A percentile compares a stretch with the other conserved stretches of the same genome.
These are phyloP conservation scores for Clupea harengus DNA, from an alignment of 2,113 vertebrate genomes.

Conservation along the genomic window DNA sequence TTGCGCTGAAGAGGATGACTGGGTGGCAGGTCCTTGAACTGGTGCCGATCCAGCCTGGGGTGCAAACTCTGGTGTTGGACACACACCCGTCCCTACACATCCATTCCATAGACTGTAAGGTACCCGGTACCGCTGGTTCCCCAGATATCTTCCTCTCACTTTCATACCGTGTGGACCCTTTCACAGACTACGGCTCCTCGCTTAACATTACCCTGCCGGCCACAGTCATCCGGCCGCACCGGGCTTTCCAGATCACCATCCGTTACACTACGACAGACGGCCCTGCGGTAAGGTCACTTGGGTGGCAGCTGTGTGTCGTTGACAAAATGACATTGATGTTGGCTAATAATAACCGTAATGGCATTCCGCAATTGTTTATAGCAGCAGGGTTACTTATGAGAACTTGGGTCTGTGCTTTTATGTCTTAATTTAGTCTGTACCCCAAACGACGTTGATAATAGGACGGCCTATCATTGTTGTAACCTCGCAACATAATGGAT, in stretches of 20 bases:
- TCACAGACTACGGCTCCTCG: slow-evolving; percentile 88
- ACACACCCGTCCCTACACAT: slow-evolving; percentile 81
- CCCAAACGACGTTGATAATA: neutral
- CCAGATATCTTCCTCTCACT: slow-evolving; percentile 64
- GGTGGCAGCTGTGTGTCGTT: slow-evolving; percentile 29
- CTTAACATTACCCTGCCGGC: slow-evolving; percentile 82
- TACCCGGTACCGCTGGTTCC: slow-evolving; percentile 42
- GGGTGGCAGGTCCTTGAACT: slow-evolving; percentile 87
- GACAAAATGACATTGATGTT: slow-evolving; percentile 37
- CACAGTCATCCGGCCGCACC: slow-evolving; percentile 63
- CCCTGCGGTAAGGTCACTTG: slow-evolving; percentile 79
- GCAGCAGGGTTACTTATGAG: neutral
- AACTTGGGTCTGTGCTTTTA: neutral
- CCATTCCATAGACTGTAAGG: slow-evolving; percentile 76
- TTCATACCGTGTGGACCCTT: slow-evolving; percentile 79
- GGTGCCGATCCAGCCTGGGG: slow-evolving; percentile 66
- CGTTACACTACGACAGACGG: slow-evolving; percentile 88
- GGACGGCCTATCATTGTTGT: neutral
- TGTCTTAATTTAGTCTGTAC: neutral
- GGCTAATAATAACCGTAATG: slow-evolving; percentile 42
- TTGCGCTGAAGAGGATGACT: slow-evolving; percentile 81
- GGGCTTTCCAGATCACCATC: slow-evolving; percentile 82
- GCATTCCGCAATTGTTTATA: slow-evolving; percentile 29
- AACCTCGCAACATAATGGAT: neutral
- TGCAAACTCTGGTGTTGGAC: slow-evolving; percentile 80